A percentile compares a stretch with the other conserved stretches of the same genome.
phyloP scores from a whole-genome alignment of 2,113 vertebrate species.

The Melanocharis versteri region DNA sequence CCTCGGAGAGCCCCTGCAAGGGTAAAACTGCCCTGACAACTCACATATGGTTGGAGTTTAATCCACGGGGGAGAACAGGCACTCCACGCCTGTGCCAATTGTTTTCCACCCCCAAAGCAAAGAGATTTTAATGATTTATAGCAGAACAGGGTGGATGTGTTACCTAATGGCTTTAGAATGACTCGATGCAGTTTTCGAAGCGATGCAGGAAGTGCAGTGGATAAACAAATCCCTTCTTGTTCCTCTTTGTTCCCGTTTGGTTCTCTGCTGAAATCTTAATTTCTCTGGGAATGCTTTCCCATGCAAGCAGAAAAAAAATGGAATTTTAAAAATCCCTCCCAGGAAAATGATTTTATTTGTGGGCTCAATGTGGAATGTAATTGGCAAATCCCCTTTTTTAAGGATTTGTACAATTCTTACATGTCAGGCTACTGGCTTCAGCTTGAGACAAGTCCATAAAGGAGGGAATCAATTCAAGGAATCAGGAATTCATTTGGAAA shows the following conservation, averaged over 20 bases:
- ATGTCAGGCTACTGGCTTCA: not conserved
- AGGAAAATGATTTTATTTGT: not conserved
- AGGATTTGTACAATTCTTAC: not conserved
- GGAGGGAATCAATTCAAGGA: not conserved
- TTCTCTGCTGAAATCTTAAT: not conserved
- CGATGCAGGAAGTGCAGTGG: not conserved
- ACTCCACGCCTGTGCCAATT: not conserved
- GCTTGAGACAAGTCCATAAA: not conserved
- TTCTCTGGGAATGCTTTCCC: not conserved
- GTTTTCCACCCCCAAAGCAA: not conserved
- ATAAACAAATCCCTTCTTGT: not conserved
- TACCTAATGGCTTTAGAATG: slow-evolving; percentile 26
- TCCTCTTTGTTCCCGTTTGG: not conserved
- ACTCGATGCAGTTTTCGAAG: not conserved
- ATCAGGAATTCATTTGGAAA: not conserved
- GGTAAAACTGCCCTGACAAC: not conserved
- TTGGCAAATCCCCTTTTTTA: not conserved
- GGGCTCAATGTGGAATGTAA: not conserved
- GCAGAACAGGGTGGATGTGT: not conserved
- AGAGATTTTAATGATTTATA: not conserved
- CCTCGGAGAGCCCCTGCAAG: not conserved
- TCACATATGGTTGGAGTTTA: not conserved
- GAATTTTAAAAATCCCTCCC: not conserved
- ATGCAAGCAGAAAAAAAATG: rapidly evolving
- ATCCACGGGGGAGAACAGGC: not conserved